Evolutionary conservation across 2,888 invertebrate species (phyloP).

Genomic region (Drosophila aldrichi): DNA sequence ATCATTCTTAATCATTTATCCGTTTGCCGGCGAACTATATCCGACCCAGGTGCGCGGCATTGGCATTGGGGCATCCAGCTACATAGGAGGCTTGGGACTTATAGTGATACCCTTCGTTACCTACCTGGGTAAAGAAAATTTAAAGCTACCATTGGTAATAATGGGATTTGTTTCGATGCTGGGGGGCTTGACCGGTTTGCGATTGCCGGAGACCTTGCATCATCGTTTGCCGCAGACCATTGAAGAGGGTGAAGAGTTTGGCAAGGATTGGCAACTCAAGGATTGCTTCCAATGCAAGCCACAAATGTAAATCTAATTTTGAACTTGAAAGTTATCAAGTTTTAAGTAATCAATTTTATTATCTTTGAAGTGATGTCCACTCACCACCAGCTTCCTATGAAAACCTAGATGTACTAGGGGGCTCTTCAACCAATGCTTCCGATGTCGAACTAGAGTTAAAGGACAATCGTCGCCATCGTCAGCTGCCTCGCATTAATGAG

Average conservation of each 20-base stretch:
- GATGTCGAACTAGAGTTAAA: slow-evolving; percentile 80
- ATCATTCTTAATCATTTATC: slow-evolving; percentile 95
- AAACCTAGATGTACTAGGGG: slow-evolving; percentile 88
- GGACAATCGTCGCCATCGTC: slow-evolving; percentile 72
- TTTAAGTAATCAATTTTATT: neutral
- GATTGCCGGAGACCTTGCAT: slow-evolving; percentile 94
- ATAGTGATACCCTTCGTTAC: slow-evolving; percentile 96
- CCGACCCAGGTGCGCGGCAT: slow-evolving; percentile 95
- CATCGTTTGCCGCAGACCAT: slow-evolving; percentile 93
- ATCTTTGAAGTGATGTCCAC: slow-evolving; percentile 38
- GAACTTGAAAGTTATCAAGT: neutral
- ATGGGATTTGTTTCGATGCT: slow-evolving; percentile 93
- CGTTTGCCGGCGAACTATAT: slow-evolving; percentile 96
- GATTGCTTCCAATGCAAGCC: slow-evolving; percentile 91
- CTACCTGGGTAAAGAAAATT: slow-evolving; percentile 94
- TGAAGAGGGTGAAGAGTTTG: slow-evolving; percentile 95
- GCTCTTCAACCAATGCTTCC: slow-evolving; percentile 83
- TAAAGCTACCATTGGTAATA: slow-evolving; percentile 93
- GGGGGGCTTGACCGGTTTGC: slow-evolving; percentile 92
- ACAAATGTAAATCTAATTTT: slow-evolving; percentile 86
- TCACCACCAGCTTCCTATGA: slow-evolving; percentile 89
- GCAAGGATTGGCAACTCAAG: slow-evolving; percentile 91
- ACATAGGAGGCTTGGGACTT: slow-evolving; percentile 94
- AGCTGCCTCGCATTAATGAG: slow-evolving; percentile 81
- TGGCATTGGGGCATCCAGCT: slow-evolving; percentile 96